Evolutionary conservation across 2,113 vertebrate genomes (phyloP), one percentile per base, ranked within the genome.

Genomic region (Noturus placidus): DNA sequence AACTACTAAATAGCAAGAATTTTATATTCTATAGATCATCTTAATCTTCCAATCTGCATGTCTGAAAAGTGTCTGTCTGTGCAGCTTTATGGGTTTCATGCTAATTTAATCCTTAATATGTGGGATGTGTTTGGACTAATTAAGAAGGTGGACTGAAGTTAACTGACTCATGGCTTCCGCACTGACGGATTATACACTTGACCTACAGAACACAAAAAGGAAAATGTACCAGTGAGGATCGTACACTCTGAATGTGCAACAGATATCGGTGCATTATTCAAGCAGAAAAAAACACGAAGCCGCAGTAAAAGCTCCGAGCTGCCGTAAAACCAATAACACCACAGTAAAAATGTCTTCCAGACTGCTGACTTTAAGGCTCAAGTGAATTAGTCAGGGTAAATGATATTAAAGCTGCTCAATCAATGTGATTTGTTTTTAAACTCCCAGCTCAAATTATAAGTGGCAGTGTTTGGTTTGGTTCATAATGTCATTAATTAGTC

Each of bases 71-170:
- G 42, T 56, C 79, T 25, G 14, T 70, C 46, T 56, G 15, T 5
- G 5, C 13, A 19, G 19, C 4, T 63, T 50, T 70, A 19, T 8
- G 50, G 30, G 38, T 76, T 42, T 84, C 27, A 27, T 59, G 54
- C 52, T 80, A 79, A 84, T 87, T 83, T 87, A 79, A 87, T 83
- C 61, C 4, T 54, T 61, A 69, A 59, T 79, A 79, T 70, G 70
- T 89, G 63, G 88, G 85, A 87, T 61, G 85, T 84, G 81, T 87
- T 86, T 17, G 10, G 25, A 69, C 65, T 50, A 86, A 77, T 42
- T 10, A 67, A 83, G 59, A 46, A 7, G 57, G 82, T 78, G n/a
- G 78, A 67, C 70, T 83, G 84, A 83, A 57, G 38, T 50, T 11
- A 72, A 77, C 70, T 89, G 85, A 89, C 82, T 89, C 84, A 79